Conservation (phyloP, 2,113 vertebrate genomes). For the Chamaea fasciata region DNA sequence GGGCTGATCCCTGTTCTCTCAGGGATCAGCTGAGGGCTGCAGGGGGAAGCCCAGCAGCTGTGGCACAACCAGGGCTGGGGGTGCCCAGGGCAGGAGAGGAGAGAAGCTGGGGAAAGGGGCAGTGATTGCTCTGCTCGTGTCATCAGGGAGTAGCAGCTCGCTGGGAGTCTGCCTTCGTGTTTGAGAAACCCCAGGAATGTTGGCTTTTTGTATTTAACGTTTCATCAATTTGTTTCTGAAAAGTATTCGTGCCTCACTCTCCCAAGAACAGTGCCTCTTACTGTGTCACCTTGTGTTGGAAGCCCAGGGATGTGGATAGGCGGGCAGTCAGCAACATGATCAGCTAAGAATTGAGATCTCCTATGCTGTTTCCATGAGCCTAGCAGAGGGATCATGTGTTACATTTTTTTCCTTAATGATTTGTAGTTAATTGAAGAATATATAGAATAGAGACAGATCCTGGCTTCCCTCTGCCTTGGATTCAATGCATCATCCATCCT, state of each 20-base stretch:
- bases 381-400: neutral
- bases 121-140: fast-evolving
- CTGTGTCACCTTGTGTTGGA: fast-evolving
- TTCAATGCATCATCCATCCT: neutral
- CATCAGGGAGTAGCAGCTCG: neutral
- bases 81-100: neutral
- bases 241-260: neutral
- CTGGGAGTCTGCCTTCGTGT: neutral
- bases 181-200: neutral
- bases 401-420: neutral
- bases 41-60: neutral
- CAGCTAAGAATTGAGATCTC: neutral
- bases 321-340: neutral
- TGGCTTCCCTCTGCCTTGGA: neutral
- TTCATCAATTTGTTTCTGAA: neutral
- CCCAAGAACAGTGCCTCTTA: neutral
- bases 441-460: neutral
- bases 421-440: neutral
- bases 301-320: neutral
- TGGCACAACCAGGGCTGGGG: neutral
- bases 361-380: neutral
- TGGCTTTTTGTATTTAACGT: neutral
- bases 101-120: neutral
- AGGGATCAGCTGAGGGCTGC: neutral
- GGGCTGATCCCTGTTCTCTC: neutral